Percentiles rank a stretch among this genome's conserved stretches.
phyloP scores from a whole-genome alignment of 2,113 vertebrate species.

The Tringa solitaria region DNA sequence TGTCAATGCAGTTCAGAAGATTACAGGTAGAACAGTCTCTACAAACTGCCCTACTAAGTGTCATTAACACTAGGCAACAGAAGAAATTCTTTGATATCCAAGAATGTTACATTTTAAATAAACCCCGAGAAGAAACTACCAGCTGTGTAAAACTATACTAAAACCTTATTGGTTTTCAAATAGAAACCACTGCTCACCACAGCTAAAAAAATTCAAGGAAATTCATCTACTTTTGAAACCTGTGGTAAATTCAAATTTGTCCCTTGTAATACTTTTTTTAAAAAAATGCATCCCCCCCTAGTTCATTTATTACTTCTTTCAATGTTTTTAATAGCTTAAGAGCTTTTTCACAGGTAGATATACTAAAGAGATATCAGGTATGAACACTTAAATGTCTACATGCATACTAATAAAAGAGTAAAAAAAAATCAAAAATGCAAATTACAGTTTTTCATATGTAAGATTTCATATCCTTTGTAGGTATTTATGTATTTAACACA shows the following conservation, averaged over 20 bases:
- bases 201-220: not conserved
- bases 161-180: not conserved
- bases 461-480: not conserved
- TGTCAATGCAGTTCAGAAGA: not conserved
- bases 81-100: not conserved
- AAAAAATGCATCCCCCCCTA: not conserved
- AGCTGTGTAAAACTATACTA: not conserved
- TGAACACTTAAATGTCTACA: not conserved
- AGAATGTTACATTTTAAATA: not conserved
- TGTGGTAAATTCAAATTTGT: not conserved
- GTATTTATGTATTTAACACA: not conserved
- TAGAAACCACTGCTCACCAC: not conserved
- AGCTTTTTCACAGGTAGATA: not conserved
- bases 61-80: not conserved
- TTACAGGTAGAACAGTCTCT: not conserved
- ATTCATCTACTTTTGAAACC: not conserved
- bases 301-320: not conserved
- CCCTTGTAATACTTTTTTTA: not conserved
- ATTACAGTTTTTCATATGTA: not conserved
- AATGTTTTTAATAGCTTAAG: not conserved
- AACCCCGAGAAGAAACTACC: not conserved
- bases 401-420: not conserved
- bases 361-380: not conserved
- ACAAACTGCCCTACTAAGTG: not conserved
- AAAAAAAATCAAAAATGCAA: not conserved